Evolutionary conservation across 1,140 invertebrate species (phyloP).

Genomic region (Drosophila teissieri): DNA sequence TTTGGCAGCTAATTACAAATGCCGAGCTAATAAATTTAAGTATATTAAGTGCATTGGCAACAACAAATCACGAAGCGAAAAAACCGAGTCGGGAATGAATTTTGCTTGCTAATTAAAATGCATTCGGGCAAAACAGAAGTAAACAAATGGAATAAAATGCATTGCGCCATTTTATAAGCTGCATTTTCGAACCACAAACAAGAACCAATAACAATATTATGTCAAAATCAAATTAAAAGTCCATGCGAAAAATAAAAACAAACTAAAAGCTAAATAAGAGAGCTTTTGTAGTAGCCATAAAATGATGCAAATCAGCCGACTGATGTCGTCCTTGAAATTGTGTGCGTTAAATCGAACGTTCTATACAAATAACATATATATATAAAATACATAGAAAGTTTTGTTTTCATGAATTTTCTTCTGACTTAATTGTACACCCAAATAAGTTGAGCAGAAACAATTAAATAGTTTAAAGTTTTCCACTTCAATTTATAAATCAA

Average conservation of each 20-base stretch:
- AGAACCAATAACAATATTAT: constrained; percentile 1
- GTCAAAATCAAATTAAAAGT: constrained; percentile 17
- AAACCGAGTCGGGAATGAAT: constrained; percentile 5
- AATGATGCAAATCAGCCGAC: constrained; percentile 48
- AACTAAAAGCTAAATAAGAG: neutral
- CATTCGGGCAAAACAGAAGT: constrained; percentile 42
- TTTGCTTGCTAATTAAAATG: constrained; percentile 61
- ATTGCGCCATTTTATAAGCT: constrained; percentile 22
- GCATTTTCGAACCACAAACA: constrained; percentile 11
- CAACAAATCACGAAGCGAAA: constrained; percentile 13
- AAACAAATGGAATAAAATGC: constrained; percentile 37
- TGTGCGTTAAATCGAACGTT: constrained; percentile 11
- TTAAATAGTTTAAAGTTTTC: neutral
- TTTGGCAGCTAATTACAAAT: constrained; percentile 43
- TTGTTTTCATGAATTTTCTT: too few species aligned
- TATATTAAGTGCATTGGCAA: constrained; percentile 53
- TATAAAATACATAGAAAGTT: too few species aligned
- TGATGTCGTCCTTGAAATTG: constrained; percentile 47
- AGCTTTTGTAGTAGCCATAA: neutral
- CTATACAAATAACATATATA: neutral
- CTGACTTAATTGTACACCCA: neutral
- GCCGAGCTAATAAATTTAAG: constrained; percentile 52
- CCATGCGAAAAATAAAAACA: constrained; percentile 8
- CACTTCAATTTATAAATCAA: neutral
- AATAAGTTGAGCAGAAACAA: neutral